These are phyloP conservation scores for Conopomorpha cramerella DNA, from an alignment of 1,140 invertebrate species.

Conservation along the genomic window DNA sequence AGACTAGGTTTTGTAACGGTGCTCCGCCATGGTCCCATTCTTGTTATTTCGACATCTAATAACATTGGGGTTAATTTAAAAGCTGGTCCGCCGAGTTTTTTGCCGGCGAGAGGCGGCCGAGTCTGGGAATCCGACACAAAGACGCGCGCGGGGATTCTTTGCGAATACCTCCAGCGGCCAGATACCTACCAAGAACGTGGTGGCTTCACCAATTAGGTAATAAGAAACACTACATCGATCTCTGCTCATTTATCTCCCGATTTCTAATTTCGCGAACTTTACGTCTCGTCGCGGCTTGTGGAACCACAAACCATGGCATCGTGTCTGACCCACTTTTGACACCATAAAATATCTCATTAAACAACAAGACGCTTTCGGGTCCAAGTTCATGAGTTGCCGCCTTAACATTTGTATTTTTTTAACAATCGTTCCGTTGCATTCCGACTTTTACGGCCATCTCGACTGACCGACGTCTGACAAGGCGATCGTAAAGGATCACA, in stretches of 20 bases:
- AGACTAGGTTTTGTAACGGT: constrained; percentile 40
- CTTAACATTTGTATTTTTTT: constrained; percentile 33
- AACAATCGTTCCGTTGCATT: constrained; percentile 42
- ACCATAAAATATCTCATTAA: constrained; percentile 37
- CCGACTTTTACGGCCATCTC: constrained; percentile 44
- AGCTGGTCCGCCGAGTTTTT: constrained; percentile 28
- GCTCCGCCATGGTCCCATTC: constrained; percentile 15
- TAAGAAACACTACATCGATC: no score
- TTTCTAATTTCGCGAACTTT: no score
- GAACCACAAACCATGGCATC: constrained; percentile 7
- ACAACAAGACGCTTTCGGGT: constrained; percentile 24
- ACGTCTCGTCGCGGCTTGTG: constrained; percentile 3
- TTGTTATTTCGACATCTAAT: constrained; percentile 47
- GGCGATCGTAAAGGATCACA: constrained; percentile 49
- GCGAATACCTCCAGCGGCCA: constrained; percentile 8
- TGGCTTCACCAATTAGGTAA: no score
- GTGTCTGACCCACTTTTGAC: constrained; percentile 36
- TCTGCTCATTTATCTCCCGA: no score
- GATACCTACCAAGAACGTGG: no score
- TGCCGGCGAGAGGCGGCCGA: no score
- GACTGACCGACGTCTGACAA: constrained; percentile 45
- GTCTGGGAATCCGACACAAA: constrained; percentile 57
- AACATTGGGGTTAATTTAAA: constrained; percentile 43
- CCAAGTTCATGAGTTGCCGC: constrained; percentile 12
- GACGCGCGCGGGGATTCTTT: constrained; percentile 27